Base-by-base conservation (phyloP, 2,888 invertebrate genomes). In the Sphecodes monilicornis region DNA sequence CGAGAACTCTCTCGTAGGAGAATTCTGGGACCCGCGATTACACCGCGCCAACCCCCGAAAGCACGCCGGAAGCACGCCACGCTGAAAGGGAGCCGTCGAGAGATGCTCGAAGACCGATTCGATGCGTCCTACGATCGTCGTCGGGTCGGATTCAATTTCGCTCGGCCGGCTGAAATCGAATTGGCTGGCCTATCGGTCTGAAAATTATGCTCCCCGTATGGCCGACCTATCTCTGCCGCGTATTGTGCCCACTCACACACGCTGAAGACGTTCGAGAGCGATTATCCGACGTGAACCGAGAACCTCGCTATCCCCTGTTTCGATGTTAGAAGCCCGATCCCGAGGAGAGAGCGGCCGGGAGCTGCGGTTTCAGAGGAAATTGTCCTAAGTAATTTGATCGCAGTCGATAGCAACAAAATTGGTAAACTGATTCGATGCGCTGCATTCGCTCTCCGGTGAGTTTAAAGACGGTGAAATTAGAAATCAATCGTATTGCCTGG, bases 151-250 rank as follows among this genome's bases (percentile, higher is more conserved):
- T 83, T 84, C 78, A 84, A 84, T 82, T 84, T 78, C 83, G 72
- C 76, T 69, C 79, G 84, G 77, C 73, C 69, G 41, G 60, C 50
- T 82, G 82, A 66, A 78, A 70, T 66, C 74, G 74, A 84, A 84
- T 82, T 82, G 84, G 74, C 74, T 71, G 72, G 32, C 69, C 78
- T 68, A 77, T 78, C 77, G 70, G 54, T 68, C 50, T 36, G 84
- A 82, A 82, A 82, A 82, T 84, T 84, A 84, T 84, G 83, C 83
- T 72, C 60, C 41, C 76, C 57, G 83, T 54, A 66, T 80, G 70
- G 60, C 43, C 57, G 39, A 68, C 1, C 43, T 18, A 32, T 41
- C 64, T 26, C 29, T 50, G 64, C 16, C 64, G 68, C 29, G 43
- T 18, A 73, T 69, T 41, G 60, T 60, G 57, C 18, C 41, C 16